Percentiles rank a stretch among this genome's conserved stretches.
phyloP scores from a whole-genome alignment of 2,888 invertebrate genomes.

The Macaria liturata region DNA sequence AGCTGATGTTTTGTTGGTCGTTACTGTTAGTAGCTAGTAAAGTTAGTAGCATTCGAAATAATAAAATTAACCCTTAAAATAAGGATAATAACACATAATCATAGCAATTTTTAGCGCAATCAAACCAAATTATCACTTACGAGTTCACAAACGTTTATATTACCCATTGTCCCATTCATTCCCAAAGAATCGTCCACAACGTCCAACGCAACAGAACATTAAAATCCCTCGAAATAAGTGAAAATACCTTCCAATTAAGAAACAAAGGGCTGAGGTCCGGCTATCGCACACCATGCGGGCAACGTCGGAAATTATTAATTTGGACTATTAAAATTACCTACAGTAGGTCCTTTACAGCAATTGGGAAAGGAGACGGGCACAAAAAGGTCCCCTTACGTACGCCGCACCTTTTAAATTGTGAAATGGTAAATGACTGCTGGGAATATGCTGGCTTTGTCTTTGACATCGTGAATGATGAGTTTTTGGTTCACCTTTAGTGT shows the following conservation, averaged over 20 bases:
- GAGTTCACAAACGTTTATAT: not conserved
- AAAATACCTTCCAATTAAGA: constrained; percentile 61
- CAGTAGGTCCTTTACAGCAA: constrained; percentile 41
- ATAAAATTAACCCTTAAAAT: too few species aligned
- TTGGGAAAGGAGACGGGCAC: constrained; percentile 48
- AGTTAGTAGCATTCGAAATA: too few species aligned
- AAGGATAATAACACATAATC: too few species aligned
- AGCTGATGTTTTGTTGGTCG: too few species aligned
- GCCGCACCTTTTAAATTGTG: constrained; percentile 56
- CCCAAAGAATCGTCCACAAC: constrained; percentile 18
- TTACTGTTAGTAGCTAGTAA: too few species aligned
- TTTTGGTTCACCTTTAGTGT: constrained; percentile 35
- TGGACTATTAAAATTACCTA: constrained; percentile 69
- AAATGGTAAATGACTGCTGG: constrained; percentile 49
- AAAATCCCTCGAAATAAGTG: constrained; percentile 52
- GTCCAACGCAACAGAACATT: constrained; percentile 42
- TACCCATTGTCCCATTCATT: constrained; percentile 1
- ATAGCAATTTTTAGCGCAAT: too few species aligned
- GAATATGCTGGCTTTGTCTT: constrained; percentile 48
- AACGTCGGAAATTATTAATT: constrained; percentile 69
- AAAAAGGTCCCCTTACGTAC: constrained; percentile 55
- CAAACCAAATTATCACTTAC: too few species aligned
- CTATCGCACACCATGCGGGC: constrained; percentile 54
- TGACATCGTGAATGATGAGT: constrained; percentile 54
- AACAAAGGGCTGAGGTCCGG: constrained; percentile 56